phyloP scores from a whole-genome alignment of 1,140 invertebrate genomes.

The Wasmannia auropunctata region DNA sequence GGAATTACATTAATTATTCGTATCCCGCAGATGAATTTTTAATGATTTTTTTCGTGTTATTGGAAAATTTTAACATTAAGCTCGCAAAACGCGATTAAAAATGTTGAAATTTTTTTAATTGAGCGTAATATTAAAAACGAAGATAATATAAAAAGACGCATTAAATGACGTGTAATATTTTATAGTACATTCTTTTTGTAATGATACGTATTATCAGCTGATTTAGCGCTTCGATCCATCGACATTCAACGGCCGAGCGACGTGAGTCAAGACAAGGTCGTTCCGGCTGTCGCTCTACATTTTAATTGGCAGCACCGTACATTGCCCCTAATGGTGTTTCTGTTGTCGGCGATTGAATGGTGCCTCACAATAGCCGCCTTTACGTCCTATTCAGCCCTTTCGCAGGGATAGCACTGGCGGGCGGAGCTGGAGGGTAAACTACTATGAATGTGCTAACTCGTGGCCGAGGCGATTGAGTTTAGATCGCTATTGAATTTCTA shows the following conservation, averaged over 20 bases:
- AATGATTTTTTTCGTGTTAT: not conserved
- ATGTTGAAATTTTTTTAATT: not conserved
- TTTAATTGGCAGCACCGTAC: slow-evolving; percentile 71
- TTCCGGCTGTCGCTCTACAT: slow-evolving; percentile 66
- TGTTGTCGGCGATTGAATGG: slow-evolving; percentile 71
- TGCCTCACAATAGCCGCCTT: slow-evolving; percentile 69
- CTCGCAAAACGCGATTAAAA: not conserved
- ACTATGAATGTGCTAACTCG: slow-evolving; percentile 67
- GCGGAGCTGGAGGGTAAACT: slow-evolving; percentile 61
- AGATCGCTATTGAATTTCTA: slow-evolving; percentile 73
- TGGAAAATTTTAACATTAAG: not conserved
- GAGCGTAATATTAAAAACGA: not conserved
- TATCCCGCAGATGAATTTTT: not conserved
- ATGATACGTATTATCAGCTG: slow-evolving; percentile 27
- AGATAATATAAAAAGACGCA: not conserved
- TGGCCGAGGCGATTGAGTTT: slow-evolving; percentile 62
- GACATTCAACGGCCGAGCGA: slow-evolving; percentile 35
- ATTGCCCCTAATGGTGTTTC: slow-evolving; percentile 72
- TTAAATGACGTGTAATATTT: not conserved
- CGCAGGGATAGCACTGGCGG: slow-evolving; percentile 47
- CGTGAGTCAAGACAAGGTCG: slow-evolving; percentile 61
- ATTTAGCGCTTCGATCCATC: slow-evolving; percentile 14
- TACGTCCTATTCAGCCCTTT: slow-evolving; percentile 67
- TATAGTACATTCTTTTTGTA: not conserved
- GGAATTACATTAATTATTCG: not conserved